phyloP scores from a whole-genome alignment of 2,888 invertebrate genomes.

The Drosophila algonquin region DNA sequence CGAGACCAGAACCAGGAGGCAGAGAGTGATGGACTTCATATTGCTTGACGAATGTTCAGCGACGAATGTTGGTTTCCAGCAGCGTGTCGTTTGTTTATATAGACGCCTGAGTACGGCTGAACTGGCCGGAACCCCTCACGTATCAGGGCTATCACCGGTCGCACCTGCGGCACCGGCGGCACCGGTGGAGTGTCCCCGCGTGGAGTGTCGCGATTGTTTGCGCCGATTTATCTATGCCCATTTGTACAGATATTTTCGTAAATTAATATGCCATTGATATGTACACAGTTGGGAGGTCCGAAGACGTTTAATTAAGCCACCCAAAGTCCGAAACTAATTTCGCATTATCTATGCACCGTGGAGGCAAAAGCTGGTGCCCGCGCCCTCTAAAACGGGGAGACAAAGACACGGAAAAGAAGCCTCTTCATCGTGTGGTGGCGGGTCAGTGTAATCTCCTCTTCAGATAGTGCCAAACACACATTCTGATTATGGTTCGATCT shows the following conservation, averaged over 20 bases:
- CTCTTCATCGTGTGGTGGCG: background rate
- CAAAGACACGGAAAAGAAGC: background rate
- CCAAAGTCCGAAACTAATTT: conserved; percentile 33
- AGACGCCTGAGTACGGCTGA: conserved; percentile 3
- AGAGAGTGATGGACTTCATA: conserved; percentile 54
- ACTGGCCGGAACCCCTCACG: background rate
- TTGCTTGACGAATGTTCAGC: conserved; percentile 32
- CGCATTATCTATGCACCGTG: conserved; percentile 37
- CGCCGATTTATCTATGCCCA: conserved; percentile 1
- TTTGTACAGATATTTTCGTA: conserved; percentile 12
- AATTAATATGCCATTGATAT: conserved; percentile 27
- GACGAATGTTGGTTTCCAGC: conserved; percentile 16
- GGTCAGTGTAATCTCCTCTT: background rate
- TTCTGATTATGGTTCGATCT: background rate
- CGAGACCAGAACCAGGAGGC: conserved; percentile 47
- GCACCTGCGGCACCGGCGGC: background rate
- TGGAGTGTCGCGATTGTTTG: conserved; percentile 8
- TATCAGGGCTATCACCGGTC: background rate
- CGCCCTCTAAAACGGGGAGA: too few species aligned
- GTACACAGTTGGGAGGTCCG: background rate
- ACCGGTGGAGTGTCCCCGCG: conserved; percentile 11
- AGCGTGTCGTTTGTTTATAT: conserved; percentile 29
- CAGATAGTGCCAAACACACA: background rate
- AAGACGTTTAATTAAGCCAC: conserved; percentile 35
- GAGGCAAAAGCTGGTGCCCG: background rate